Conservation (phyloP, 35 echinoderm and acorn worm genomes). For the Apostichopus japonicus region DNA sequence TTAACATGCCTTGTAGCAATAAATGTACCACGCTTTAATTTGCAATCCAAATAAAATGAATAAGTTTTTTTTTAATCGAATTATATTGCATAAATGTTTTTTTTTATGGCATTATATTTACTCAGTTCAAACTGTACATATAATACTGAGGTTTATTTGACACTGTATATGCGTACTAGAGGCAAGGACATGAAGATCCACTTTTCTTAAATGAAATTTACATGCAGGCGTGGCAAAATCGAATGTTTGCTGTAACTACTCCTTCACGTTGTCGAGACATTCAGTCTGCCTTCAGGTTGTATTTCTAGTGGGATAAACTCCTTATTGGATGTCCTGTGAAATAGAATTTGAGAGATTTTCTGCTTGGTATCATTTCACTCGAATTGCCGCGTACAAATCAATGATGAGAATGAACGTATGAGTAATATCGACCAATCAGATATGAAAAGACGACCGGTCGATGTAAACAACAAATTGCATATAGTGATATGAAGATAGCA, state of each 20-base stretch:
- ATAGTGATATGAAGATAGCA: background rate
- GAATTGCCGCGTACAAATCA: conserved; percentile 36
- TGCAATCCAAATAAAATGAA: no score
- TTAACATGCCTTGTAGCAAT: no score
- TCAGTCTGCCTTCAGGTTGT: conserved; percentile 39
- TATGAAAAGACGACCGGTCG: background rate
- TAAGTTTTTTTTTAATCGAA: no score
- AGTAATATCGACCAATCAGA: conserved; percentile 30
- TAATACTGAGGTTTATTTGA: no score
- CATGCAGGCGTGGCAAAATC: background rate
- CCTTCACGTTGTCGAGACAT: background rate
- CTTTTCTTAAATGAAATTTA: background rate
- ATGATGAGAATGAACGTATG: conserved; percentile 4
- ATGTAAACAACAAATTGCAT: conserved; percentile 22
- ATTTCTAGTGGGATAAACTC: conserved; percentile 41
- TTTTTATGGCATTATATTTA: no score
- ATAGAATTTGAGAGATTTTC: conserved; percentile 31
- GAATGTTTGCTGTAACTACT: background rate
- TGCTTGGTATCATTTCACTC: conserved; percentile 37
- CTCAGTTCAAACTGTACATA: no score
- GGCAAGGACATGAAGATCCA: background rate
- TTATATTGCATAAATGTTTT: no score
- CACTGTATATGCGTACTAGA: background rate
- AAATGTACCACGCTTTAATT: no score
- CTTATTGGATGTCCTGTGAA: conserved; percentile 36